Evolutionary conservation across 2,888 invertebrate species (phyloP).

Genomic region (Cantharis rustica): DNA sequence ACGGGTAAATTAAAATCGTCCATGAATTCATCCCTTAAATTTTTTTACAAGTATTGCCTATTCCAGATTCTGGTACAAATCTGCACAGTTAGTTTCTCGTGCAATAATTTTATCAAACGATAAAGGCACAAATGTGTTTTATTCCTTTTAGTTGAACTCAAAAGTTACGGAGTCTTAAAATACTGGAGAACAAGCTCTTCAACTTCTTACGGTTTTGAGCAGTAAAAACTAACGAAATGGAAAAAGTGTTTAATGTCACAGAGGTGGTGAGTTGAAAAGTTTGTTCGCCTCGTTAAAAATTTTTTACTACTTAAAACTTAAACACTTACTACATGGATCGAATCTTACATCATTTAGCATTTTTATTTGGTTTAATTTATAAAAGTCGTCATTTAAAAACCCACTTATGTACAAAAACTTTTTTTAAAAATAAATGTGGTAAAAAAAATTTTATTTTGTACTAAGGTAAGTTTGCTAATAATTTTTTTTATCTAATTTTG

Average conservation of each 20-base stretch:
- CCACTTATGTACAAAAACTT: background rate
- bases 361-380: background rate
- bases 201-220: background rate
- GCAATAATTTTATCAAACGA: background rate
- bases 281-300: background rate
- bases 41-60: background rate
- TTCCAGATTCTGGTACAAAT: background rate
- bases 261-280: background rate
- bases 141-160: background rate
- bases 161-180: background rate
- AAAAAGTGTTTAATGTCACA: background rate
- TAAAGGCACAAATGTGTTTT: background rate
- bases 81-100: background rate
- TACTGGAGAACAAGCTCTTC: background rate
- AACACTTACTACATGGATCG: background rate
- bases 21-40: background rate
- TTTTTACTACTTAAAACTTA: background rate
- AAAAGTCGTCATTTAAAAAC: background rate
- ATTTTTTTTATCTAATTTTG: slow-evolving; percentile 9
- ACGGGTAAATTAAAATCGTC: background rate
- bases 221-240: background rate
- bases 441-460: background rate
- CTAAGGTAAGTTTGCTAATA: background rate
- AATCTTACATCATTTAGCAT: background rate
- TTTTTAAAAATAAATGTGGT: background rate